phyloP scores from a whole-genome alignment of 2,113 vertebrate species.

The Donacobius atricapilla region DNA sequence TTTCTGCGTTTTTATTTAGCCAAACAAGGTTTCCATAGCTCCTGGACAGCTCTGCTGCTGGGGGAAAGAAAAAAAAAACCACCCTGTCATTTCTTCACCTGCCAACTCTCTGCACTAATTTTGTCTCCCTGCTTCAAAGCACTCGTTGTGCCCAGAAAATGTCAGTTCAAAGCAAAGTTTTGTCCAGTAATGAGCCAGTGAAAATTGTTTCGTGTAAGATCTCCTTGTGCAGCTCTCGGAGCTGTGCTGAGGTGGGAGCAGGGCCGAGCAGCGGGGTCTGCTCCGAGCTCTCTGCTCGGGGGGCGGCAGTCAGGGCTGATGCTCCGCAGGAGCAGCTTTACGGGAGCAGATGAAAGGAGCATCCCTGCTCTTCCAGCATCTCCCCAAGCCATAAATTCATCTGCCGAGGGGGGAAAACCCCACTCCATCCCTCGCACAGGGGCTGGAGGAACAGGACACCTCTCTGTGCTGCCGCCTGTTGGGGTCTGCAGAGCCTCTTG shows the following conservation, averaged over 20 bases:
- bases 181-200: constrained; percentile 43
- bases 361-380: neutral
- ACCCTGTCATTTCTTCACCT: constrained; percentile 49
- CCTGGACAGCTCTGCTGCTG: neutral
- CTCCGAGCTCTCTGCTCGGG: neutral
- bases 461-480: fast-evolving
- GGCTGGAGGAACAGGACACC: neutral
- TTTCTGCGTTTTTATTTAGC: neutral
- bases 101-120: constrained; percentile 40
- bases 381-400: neutral
- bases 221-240: neutral
- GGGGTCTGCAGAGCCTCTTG: neutral
- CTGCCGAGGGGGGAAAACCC: fast-evolving
- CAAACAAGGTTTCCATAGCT: constrained; percentile 38
- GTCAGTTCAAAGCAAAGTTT: constrained; percentile 22
- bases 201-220: neutral
- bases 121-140: constrained; percentile 33
- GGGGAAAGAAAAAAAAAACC: neutral
- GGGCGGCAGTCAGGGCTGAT: neutral
- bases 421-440: fast-evolving
- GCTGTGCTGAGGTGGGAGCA: neutral
- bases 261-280: neutral
- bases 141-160: constrained; percentile 15
- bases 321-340: neutral
- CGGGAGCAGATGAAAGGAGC: neutral